Base-by-base conservation (phyloP, 1,140 invertebrate genomes). In the Musca domestica region DNA sequence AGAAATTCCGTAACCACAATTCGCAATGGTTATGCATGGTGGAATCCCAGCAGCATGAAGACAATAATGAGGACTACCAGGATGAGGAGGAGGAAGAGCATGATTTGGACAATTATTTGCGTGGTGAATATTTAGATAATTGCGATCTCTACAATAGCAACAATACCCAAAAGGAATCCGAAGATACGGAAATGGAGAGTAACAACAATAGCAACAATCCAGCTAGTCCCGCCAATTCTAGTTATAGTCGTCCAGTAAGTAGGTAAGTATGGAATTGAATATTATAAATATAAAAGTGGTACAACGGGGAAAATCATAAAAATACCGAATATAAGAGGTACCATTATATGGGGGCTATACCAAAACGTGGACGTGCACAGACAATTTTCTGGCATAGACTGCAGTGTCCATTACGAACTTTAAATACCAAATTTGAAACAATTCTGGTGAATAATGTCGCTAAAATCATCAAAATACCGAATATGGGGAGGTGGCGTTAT, bases 21-120 rank as follows among this genome's bases (percentile, higher is more conserved):
- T 92, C 93, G 1, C 95, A 98, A 78, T 99, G 97, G 98, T 83
- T 99, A 56, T 95, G 96, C 74, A 97, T 98, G 91, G 94, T 98
- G 25, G 92, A 93, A 77, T 86, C 84, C 22, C 80, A 81, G 23
- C 80, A 81, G 66, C 84, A 85, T 67, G 80, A 85, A 51, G 78
- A 81, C 23, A 85, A 85, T 0, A 83, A 84, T 69, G 82, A 84
- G 71, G 83, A 86, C 70, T 83, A 80, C 47, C 74, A 75, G 34
- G 83, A 84, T 64, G 73, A 84, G 49, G 81, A 84, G 49, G 87
- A 87, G 70, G 88, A 89, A 17, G 85, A 88, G 49, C 86, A 88
- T 52, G 88, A 88, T 75, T 78, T 91, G 49, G 89, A 90, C 48
- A 88, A 89, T 1, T 92, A 90, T 81, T 83, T 90, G 47, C 89